phyloP scores from a whole-genome alignment of 2,113 vertebrate species.

The Lampris megalopsis region DNA sequence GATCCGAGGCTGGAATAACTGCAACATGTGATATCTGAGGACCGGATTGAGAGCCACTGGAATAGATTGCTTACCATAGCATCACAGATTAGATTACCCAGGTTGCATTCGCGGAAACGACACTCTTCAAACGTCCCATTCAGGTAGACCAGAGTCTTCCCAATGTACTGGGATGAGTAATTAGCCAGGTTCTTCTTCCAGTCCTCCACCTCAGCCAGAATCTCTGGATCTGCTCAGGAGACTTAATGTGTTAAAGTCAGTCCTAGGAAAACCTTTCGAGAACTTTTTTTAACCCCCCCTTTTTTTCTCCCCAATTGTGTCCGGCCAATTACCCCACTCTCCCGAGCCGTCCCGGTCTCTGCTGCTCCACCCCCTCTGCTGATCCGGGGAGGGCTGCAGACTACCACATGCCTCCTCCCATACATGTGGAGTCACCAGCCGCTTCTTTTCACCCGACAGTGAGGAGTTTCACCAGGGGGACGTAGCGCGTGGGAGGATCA shows the following conservation, averaged over 20 bases:
- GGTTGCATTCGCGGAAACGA: conserved; percentile 91
- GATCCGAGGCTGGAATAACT: too few relatives aligned
- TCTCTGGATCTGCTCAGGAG: conserved; percentile 76
- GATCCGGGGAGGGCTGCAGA: too few relatives aligned
- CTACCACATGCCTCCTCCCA: too few relatives aligned
- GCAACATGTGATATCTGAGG: neutral
- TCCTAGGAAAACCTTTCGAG: neutral
- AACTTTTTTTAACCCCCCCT: too few relatives aligned
- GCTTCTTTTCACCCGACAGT: too few relatives aligned
- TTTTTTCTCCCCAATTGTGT: too few relatives aligned
- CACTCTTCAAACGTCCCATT: conserved; percentile 87
- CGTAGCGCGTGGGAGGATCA: too few relatives aligned
- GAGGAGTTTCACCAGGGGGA: too few relatives aligned
- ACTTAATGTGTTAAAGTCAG: neutral
- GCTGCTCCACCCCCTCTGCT: too few relatives aligned
- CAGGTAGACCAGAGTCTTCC: conserved; percentile 90
- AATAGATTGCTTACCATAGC: conserved; percentile 84
- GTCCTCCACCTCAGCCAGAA: conserved; percentile 85
- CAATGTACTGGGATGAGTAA: conserved; percentile 84
- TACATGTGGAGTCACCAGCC: too few relatives aligned
- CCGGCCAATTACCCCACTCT: too few relatives aligned
- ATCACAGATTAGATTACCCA: conserved; percentile 95
- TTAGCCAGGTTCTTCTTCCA: conserved; percentile 86
- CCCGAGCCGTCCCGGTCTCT: too few relatives aligned
- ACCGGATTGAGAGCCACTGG: neutral